A percentile compares a stretch with the other conserved stretches of the same genome.
Conservation (phyloP, 2,113 vertebrate genomes). For the Ochotona princeps region DNA sequence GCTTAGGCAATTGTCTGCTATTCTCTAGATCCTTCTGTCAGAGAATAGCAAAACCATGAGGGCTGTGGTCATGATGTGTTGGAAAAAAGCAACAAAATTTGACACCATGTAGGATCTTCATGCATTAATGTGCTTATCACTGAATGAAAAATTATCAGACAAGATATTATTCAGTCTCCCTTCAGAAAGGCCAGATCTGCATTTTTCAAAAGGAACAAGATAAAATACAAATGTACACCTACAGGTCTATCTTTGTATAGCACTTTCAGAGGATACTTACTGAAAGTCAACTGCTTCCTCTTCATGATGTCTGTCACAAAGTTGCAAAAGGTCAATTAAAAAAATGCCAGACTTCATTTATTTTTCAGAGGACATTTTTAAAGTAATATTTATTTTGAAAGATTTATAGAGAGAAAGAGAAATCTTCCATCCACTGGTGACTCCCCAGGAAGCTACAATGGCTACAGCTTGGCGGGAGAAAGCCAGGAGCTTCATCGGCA, state of each 20-base stretch:
- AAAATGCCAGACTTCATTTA: background rate
- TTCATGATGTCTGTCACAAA: background rate
- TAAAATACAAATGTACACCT: background rate
- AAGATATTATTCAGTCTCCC: background rate
- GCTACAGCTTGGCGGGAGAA: too few relatives aligned
- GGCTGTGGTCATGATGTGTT: too few relatives aligned
- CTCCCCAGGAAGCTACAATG: too few relatives aligned
- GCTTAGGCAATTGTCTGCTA: background rate
- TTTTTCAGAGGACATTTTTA: conserved; percentile 3
- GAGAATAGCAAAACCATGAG: accelerated
- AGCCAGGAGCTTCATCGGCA: too few relatives aligned
- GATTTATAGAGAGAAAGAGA: too few relatives aligned
- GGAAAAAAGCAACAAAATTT: background rate
- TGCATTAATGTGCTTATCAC: conserved; percentile 3
- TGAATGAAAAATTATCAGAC: conserved; percentile 6
- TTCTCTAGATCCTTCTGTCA: background rate
- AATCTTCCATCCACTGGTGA: too few relatives aligned
- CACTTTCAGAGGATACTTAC: conserved; percentile 15
- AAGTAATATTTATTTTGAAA: too few relatives aligned
- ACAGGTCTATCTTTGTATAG: background rate
- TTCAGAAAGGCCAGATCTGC: conserved; percentile 32
- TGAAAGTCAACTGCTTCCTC: conserved; percentile 35
- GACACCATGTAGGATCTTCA: background rate
- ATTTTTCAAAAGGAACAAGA: conserved; percentile 17
- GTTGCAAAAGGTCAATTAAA: conserved; percentile 1